Conservation (phyloP, 2,113 vertebrate genomes). For the Apodemus sylvaticus region DNA sequence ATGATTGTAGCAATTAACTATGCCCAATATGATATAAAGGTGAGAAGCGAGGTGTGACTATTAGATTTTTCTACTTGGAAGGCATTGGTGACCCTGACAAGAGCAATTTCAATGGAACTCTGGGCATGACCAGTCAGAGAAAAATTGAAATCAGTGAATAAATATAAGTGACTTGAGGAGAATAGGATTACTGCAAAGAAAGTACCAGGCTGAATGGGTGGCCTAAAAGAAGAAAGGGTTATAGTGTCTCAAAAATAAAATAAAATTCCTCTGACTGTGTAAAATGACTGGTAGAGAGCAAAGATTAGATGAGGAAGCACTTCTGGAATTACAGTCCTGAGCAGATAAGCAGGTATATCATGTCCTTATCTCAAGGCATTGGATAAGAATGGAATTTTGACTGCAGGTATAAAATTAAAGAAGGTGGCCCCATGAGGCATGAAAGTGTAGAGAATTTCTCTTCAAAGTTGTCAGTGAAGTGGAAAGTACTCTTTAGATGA, state of each 20-base stretch:
- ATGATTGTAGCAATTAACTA: not conserved
- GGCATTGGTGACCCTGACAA: not conserved
- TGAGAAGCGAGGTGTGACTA: not conserved
- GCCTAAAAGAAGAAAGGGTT: not conserved
- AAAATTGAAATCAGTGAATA: not conserved
- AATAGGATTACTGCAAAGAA: not conserved
- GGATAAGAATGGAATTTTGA: not conserved
- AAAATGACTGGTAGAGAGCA: not conserved
- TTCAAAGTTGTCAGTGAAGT: not conserved
- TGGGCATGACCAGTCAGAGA: not conserved
- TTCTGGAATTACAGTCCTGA: not conserved
- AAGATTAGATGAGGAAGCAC: not conserved
- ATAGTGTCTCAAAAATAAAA: not conserved
- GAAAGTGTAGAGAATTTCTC: not conserved
- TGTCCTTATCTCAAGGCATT: not conserved
- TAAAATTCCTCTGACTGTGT: not conserved
- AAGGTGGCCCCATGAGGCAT: not conserved
- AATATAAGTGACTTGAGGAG: not conserved
- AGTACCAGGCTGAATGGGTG: not conserved
- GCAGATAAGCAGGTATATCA: not conserved
- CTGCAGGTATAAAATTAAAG: not conserved
- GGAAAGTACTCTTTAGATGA: not conserved
- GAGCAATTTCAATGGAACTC: not conserved
- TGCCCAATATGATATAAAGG: not conserved
- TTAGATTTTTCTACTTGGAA: not conserved